These are phyloP conservation scores for Iphiclides podalirius DNA, from an alignment of 2,888 invertebrate genomes.

Conservation along the genomic window DNA sequence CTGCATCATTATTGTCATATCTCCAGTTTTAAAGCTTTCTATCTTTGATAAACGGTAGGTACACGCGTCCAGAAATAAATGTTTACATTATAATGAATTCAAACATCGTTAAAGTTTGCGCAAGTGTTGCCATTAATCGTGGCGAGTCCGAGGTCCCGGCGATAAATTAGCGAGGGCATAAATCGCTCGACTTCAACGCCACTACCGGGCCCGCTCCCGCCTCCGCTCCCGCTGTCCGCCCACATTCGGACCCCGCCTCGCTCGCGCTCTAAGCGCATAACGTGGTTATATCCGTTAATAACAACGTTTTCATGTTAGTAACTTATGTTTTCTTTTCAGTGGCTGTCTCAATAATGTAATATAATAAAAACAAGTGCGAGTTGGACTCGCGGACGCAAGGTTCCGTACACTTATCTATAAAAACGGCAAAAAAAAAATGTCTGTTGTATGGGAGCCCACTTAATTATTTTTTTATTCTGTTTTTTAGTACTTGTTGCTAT, in stretches of 20 bases:
- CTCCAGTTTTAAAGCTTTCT: too few relatives aligned
- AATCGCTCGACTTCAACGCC: conserved; percentile 49
- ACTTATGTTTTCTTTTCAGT: too few relatives aligned
- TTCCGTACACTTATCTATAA: too few relatives aligned
- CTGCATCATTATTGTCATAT: too few relatives aligned
- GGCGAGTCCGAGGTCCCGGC: conserved; percentile 36
- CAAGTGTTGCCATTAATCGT: conserved; percentile 62
- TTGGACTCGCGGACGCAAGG: too few relatives aligned
- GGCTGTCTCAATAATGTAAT: too few relatives aligned
- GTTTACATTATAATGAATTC: conserved; percentile 12
- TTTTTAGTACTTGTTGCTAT: too few relatives aligned
- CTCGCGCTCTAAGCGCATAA: conserved; percentile 26
- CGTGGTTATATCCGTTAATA: neutral
- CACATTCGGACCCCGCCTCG: conserved; percentile 31
- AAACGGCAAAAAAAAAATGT: too few relatives aligned
- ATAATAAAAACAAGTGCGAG: too few relatives aligned
- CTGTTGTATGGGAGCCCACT: too few relatives aligned
- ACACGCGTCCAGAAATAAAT: neutral
- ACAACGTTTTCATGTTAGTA: neutral
- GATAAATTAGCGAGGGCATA: conserved; percentile 62
- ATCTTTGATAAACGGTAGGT: neutral
- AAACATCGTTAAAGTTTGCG: conserved; percentile 35
- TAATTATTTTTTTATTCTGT: too few relatives aligned
- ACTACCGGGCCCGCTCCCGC: conserved; percentile 46
- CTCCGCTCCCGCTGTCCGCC: conserved; percentile 46